phyloP scores from a whole-genome alignment of 2,888 invertebrate genomes.

The Formica aserva region DNA sequence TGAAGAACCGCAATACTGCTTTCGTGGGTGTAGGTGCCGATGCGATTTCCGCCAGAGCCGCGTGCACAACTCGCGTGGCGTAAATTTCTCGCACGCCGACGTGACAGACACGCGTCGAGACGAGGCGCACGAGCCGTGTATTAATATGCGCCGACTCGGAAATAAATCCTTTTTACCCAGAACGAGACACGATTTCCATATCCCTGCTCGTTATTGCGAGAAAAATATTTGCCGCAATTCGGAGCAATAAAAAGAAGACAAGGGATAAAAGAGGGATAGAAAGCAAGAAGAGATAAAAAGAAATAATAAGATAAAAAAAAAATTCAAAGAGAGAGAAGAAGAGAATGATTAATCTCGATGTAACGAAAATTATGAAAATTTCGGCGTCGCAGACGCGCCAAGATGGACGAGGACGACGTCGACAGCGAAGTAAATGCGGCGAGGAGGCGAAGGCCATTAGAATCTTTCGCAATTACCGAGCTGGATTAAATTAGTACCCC shows the following conservation, averaged over 20 bases:
- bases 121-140: slow-evolving; percentile 52
- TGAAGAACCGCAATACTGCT: slow-evolving; percentile 9
- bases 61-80: neutral
- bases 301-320: neutral
- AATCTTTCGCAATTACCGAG: slow-evolving; percentile 74
- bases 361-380: slow-evolving; percentile 67
- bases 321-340: neutral
- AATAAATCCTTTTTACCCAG: slow-evolving; percentile 68
- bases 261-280: neutral
- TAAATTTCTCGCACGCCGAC: slow-evolving; percentile 56
- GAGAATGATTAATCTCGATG: neutral
- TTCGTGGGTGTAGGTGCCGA: slow-evolving; percentile 27
- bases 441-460: slow-evolving; percentile 66
- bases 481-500: slow-evolving; percentile 78
- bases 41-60: slow-evolving; percentile 32
- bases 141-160: slow-evolving; percentile 55
- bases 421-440: slow-evolving; percentile 51
- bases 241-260: neutral
- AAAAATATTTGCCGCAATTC: slow-evolving; percentile 57
- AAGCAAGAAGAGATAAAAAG: neutral
- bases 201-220: slow-evolving; percentile 49
- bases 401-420: slow-evolving; percentile 44
- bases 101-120: slow-evolving; percentile 54
- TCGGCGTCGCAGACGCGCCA: slow-evolving; percentile 18
- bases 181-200: slow-evolving; percentile 72